These are phyloP conservation scores for Melanotaenia boesemani DNA, from an alignment of 2,797 vertebrate species.

Conservation along the genomic window DNA sequence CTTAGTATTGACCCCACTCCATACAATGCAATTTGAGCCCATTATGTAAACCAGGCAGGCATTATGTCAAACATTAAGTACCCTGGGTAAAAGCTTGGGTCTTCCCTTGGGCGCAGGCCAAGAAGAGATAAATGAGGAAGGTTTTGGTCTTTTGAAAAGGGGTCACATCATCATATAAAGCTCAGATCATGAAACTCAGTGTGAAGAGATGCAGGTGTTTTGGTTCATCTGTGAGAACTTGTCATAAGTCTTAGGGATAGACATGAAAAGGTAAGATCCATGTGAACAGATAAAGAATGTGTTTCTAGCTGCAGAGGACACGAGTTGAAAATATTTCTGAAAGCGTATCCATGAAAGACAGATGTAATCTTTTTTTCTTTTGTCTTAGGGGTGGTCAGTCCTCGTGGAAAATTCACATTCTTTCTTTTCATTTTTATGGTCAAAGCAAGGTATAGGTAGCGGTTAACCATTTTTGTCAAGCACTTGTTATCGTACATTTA, in stretches of 20 bases:
- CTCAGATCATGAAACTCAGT: neutral
- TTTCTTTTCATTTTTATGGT: neutral
- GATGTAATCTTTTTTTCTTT: neutral
- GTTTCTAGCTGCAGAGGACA: slow-evolving; percentile 4
- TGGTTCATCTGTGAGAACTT: slow-evolving; percentile 7
- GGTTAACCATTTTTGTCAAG: neutral
- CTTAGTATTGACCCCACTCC: slow-evolving; percentile 14
- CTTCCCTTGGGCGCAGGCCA: neutral
- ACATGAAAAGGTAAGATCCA: neutral
- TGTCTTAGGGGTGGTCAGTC: neutral
- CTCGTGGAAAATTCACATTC: neutral
- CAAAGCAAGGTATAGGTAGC: neutral
- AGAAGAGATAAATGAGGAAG: neutral
- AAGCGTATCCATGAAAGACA: neutral
- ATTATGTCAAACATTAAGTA: slow-evolving; percentile 36
- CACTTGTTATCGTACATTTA: neutral
- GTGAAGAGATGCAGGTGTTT: slow-evolving; percentile 5
- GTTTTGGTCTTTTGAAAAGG: neutral
- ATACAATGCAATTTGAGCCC: slow-evolving; percentile 52
- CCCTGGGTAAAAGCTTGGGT: slow-evolving; percentile 19
- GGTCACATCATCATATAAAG: too few species aligned
- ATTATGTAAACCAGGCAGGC: slow-evolving; percentile 45
- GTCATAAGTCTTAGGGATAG: slow-evolving; percentile 7
- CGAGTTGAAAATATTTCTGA: neutral
- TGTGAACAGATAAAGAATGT: slow-evolving; percentile 19